Conservation (phyloP, 1,140 invertebrate species). For the Luehdorfia chinensis region DNA sequence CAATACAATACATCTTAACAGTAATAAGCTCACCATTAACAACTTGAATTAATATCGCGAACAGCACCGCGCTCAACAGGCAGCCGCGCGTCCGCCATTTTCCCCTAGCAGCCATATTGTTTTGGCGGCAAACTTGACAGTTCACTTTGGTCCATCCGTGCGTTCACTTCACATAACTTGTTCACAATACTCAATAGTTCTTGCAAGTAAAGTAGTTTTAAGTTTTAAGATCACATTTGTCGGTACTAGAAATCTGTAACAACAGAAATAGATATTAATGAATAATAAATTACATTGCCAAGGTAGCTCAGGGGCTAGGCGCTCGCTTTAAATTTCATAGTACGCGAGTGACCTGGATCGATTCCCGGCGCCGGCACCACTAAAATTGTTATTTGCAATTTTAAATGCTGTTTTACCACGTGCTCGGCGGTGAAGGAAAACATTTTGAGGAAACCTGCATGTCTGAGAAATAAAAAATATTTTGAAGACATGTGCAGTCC, state of each 20-base stretch:
- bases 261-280: conserved; percentile 14
- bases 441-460: no score
- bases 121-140: conserved; percentile 20
- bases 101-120: conserved; percentile 57
- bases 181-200: conserved; percentile 19
- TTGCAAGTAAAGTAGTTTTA: neutral
- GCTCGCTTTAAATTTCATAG: no score
- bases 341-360: no score
- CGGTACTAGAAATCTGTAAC: conserved; percentile 28
- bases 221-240: conserved; percentile 23
- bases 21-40: conserved; percentile 54
- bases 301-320: no score
- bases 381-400: no score
- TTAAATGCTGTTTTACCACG: no score
- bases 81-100: conserved; percentile 48
- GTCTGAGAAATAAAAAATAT: no score
- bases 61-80: conserved; percentile 31
- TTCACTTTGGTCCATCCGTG: conserved; percentile 28
- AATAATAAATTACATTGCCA: neutral
- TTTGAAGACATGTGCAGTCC: no score
- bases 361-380: no score
- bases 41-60: conserved; percentile 44
- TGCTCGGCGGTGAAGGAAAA: no score
- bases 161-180: conserved; percentile 27
- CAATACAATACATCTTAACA: no score